These are phyloP conservation scores for Branchipolynoe longqiensis DNA, from an alignment of 2,888 invertebrate genomes.

Conservation along the genomic window DNA sequence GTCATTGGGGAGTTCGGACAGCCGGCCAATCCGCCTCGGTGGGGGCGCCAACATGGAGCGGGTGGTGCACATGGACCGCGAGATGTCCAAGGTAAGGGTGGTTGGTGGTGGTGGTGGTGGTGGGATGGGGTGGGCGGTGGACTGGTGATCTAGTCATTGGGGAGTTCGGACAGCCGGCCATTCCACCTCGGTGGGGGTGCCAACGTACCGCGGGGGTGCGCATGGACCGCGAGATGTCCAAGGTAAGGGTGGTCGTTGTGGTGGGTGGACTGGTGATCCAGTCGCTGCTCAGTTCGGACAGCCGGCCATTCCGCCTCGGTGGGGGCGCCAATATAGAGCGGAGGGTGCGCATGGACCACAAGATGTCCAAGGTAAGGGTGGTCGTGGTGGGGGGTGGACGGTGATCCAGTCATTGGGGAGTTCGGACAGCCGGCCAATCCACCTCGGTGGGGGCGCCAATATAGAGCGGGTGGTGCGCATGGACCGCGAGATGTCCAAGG, in stretches of 20 bases:
- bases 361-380: slow-evolving; percentile 77
- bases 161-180: too few species aligned
- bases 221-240: slow-evolving; percentile 76
- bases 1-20: too few species aligned
- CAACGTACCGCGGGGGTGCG: too few species aligned
- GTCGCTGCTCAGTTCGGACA: slow-evolving; percentile 79
- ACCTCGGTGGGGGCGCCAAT: slow-evolving; percentile 75
- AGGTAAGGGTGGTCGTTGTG: slow-evolving; percentile 79
- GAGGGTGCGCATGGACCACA: slow-evolving; percentile 78
- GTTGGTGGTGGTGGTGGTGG: too few species aligned
- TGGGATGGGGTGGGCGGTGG: too few species aligned
- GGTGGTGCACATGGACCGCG: slow-evolving; percentile 78
- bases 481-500: slow-evolving; percentile 77
- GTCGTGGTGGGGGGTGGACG: neutral
- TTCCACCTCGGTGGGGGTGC: too few species aligned
- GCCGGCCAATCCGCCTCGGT: slow-evolving; percentile 75
- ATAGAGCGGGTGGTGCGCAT: slow-evolving; percentile 80
- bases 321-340: slow-evolving; percentile 78
- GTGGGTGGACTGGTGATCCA: slow-evolving; percentile 81
- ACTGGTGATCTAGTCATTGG: slow-evolving; percentile 81
- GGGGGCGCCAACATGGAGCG: slow-evolving; percentile 78
- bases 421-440: slow-evolving; percentile 75
- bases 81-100: slow-evolving; percentile 79
- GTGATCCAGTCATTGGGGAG: too few species aligned
- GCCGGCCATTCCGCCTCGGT: slow-evolving; percentile 77